phyloP scores from a whole-genome alignment of 2,113 vertebrate species.

The Physeter macrocephalus region DNA sequence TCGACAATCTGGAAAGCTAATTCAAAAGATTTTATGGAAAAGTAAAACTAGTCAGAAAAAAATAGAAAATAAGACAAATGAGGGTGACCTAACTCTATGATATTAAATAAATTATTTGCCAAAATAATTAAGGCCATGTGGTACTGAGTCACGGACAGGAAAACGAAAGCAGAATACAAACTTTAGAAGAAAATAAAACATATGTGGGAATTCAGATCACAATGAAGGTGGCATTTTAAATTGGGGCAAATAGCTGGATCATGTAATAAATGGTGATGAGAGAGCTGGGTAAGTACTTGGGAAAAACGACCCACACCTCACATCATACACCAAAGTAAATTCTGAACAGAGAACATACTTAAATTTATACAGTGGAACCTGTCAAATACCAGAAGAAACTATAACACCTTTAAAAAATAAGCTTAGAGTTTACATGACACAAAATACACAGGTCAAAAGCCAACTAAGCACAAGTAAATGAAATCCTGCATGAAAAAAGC shows the following conservation, averaged over 20 bases:
- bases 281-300: accelerated
- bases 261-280: neutral
- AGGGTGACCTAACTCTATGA: neutral
- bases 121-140: neutral
- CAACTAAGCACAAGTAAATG: neutral
- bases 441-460: neutral
- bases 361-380: neutral
- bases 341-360: neutral
- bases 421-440: neutral
- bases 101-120: neutral
- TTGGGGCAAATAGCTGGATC: neutral
- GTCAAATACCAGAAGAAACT: neutral
- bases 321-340: neutral
- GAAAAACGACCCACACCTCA: neutral
- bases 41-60: neutral
- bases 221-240: neutral
- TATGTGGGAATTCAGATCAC: neutral
- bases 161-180: too few species aligned
- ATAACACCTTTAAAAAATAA: neutral
- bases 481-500: neutral
- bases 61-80: neutral
- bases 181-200: accelerated
- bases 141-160: neutral
- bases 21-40: neutral
- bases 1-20: neutral